These are phyloP conservation scores for Falco peregrinus DNA, from an alignment of 2,797 vertebrate species.

Conservation along the genomic window DNA sequence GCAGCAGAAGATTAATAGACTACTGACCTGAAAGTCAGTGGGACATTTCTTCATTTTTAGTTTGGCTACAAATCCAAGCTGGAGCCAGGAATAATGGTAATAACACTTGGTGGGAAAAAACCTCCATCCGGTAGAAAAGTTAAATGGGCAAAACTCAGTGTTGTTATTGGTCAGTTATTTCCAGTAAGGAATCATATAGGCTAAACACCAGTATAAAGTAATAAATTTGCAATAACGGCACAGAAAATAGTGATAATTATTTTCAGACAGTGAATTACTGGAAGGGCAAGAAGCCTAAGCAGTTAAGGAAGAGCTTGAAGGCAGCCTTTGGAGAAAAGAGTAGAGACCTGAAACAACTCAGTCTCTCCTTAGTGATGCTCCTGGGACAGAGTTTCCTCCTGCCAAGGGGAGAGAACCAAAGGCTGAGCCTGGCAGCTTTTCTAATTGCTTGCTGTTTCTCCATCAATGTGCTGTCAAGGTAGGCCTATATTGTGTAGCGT, in stretches of 20 bases:
- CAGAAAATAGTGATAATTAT: neutral
- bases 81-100: neutral
- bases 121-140: rapidly evolving
- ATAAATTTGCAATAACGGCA: neutral
- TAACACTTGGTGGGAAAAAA: neutral
- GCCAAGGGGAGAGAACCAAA: neutral
- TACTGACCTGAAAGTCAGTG: neutral
- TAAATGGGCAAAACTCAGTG: neutral
- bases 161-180: neutral
- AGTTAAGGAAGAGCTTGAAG: neutral
- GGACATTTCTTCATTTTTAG: neutral
- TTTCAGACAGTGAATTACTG: neutral
- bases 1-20: neutral
- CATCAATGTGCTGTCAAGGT: neutral
- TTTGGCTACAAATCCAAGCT: neutral
- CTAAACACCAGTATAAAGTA: neutral
- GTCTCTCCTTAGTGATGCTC: neutral
- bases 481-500: neutral
- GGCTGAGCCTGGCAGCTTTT: neutral
- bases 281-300: neutral
- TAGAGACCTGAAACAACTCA: neutral
- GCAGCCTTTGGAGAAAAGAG: neutral
- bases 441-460: neutral
- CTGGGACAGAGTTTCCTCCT: neutral
- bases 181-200: neutral